Base-by-base conservation (phyloP, 2,797 vertebrate genomes). In the Anabacerthia variegaticeps region DNA sequence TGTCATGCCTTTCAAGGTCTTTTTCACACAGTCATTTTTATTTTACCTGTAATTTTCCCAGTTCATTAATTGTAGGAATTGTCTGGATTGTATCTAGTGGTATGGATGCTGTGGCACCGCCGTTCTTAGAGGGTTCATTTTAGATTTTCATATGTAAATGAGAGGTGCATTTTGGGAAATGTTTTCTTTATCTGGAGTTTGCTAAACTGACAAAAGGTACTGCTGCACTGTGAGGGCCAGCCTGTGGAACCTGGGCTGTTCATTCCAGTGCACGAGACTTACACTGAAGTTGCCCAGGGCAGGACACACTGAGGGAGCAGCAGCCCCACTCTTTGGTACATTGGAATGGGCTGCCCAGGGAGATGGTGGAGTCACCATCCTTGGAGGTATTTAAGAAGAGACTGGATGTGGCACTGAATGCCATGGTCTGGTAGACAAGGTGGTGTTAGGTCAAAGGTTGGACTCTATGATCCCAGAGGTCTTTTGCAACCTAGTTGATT, bases 1-100 rank as follows among this genome's bases (percentile, higher is more conserved):
- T 92, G 95, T 95, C 88, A 90, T 91, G 77, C 79, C 84, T 95
- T 97, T 96, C 94, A 96, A 94, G 86, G 92, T 94, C 86, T 73
- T 95, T 86, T 96, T 95, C 94, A 94, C 94, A 59, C 58, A 37
- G 88, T 51, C 84, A 0, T 92, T 97, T 96, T 96, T 96, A 95
- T 94, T 94, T 89, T 71, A 92, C 87, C 86, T 92, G 67, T 94
- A 94, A 90, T 96, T 96, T 97, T 65, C 87, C 82, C 86, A 95
- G 85, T 80, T 93, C 93, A 95, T 97, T 96, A 95, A 97, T 93
- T 96, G 84, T 36, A 73, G 81, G 62, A 94, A 95, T 93, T 80
- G 87, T 84, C 73, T 76, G 68, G 55, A 75, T 92, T 66, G 26
- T 94, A 76, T 81, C 76, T 44, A 52, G 80, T 16, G 72, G 28